Evolutionary conservation across 2,797 vertebrate species (phyloP).

Genomic region (Gila robusta): DNA sequence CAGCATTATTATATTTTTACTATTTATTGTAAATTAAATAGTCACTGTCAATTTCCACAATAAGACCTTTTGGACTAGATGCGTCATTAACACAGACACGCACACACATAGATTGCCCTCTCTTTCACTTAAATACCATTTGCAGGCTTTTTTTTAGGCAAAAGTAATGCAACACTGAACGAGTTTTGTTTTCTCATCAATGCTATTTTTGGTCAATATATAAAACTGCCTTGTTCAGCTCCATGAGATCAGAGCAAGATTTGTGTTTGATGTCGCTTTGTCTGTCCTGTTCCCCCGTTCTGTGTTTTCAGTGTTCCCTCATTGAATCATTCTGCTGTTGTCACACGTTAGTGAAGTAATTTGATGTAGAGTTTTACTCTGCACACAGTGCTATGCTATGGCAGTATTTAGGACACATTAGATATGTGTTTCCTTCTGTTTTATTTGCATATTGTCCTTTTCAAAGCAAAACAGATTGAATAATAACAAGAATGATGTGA

Average conservation of each 20-base stretch:
- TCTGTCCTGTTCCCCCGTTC: conserved; percentile 54
- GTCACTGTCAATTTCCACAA: background rate
- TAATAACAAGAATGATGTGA: background rate
- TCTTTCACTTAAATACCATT: background rate
- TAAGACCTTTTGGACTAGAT: background rate
- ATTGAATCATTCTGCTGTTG: conserved; percentile 10
- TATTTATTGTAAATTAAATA: background rate
- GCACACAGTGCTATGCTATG: background rate
- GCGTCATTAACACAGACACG: background rate
- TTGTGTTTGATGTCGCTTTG: conserved; percentile 47
- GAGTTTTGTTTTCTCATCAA: background rate
- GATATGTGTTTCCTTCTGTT: conserved; percentile 6
- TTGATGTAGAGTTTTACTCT: background rate
- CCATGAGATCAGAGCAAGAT: background rate
- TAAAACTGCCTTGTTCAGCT: background rate
- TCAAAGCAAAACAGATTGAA: background rate
- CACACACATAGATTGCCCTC: background rate
- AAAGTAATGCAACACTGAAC: background rate
- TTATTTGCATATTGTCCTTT: background rate
- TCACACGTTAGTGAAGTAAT: background rate
- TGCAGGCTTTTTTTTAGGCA: background rate
- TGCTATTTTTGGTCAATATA: background rate
- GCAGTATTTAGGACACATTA: background rate
- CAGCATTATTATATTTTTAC: background rate
- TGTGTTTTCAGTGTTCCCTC: conserved; percentile 45